These are phyloP conservation scores for Cherax destructor DNA, from an alignment of 1,140 invertebrate species.

Conservation along the genomic window DNA sequence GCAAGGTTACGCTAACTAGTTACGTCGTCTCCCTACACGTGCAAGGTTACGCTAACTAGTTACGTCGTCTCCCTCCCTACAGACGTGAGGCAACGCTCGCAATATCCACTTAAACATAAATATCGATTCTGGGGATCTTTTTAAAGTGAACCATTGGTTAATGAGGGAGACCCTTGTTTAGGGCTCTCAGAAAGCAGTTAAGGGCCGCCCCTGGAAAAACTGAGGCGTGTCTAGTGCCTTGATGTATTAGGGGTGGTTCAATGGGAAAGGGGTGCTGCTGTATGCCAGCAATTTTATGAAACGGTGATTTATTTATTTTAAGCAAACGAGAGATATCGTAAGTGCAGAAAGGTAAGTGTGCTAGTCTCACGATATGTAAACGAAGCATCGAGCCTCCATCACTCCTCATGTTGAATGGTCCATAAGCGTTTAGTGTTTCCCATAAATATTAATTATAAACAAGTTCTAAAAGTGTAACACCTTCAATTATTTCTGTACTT, in stretches of 20 bases:
- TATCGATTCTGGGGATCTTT: not conserved
- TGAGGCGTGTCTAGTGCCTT: not conserved
- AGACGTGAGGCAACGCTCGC: not conserved
- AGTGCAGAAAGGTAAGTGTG: too few relatives aligned
- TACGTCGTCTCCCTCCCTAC: not conserved
- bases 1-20: too few relatives aligned
- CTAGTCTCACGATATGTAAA: too few relatives aligned
- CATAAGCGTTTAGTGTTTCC: too few relatives aligned
- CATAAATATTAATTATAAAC: too few relatives aligned
- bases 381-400: too few relatives aligned
- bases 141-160: slow-evolving; percentile 5
- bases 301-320: not conserved
- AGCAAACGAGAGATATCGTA: not conserved
- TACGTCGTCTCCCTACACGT: too few relatives aligned
- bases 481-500: too few relatives aligned
- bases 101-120: not conserved
- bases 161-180: slow-evolving; percentile 7
- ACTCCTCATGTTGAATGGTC: too few relatives aligned
- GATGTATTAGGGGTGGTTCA: not conserved
- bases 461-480: too few relatives aligned
- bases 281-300: too few relatives aligned
- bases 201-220: not conserved
- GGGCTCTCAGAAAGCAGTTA: not conserved
- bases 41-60: too few relatives aligned
- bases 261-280: not conserved